Percentiles rank a stretch among this genome's conserved stretches.
Evolutionary conservation across 2,797 vertebrate genomes (phyloP).

Genomic region (Melanotaenia boesemani): DNA sequence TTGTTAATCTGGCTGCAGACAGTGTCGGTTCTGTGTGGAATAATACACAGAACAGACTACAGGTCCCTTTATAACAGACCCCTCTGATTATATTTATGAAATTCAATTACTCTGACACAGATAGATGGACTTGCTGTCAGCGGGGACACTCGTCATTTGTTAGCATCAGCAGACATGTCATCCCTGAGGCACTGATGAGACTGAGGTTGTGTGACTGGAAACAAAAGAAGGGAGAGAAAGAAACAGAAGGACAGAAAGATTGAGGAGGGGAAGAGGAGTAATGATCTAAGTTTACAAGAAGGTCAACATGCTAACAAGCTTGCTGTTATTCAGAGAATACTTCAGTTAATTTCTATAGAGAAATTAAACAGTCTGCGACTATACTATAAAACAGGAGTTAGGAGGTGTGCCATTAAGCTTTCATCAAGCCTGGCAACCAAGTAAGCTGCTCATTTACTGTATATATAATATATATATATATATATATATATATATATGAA

Average conservation of each 20-base stretch:
- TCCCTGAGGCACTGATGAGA: conserved; percentile 66
- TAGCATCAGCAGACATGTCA: conserved; percentile 78
- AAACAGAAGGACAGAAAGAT: conserved; percentile 8
- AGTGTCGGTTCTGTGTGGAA: conserved; percentile 44
- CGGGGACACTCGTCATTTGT: conserved; percentile 76
- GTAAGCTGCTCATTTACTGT: too few species aligned
- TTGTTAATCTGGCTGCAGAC: conserved; percentile 55
- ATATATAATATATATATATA: too few species aligned
- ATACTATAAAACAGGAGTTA: background rate
- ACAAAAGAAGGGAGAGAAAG: conserved; percentile 52
- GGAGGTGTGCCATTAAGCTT: background rate
- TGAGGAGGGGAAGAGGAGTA: conserved; percentile 16
- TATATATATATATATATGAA: too few species aligned
- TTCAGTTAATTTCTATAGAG: conserved; percentile 1
- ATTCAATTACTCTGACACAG: conserved; percentile 85
- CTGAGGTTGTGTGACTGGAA: conserved; percentile 59
- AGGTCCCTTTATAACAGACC: conserved; percentile 78
- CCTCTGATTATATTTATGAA: conserved; percentile 83
- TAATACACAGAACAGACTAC: conserved; percentile 55
- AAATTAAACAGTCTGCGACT: background rate
- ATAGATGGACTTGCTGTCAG: conserved; percentile 79
- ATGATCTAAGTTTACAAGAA: conserved; percentile 33
- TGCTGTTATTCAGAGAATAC: background rate
- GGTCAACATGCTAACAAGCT: conserved; percentile 5
- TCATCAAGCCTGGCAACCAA: background rate